phyloP scores from a whole-genome alignment of 1,140 invertebrate genomes.

The Uloborus diversus region DNA sequence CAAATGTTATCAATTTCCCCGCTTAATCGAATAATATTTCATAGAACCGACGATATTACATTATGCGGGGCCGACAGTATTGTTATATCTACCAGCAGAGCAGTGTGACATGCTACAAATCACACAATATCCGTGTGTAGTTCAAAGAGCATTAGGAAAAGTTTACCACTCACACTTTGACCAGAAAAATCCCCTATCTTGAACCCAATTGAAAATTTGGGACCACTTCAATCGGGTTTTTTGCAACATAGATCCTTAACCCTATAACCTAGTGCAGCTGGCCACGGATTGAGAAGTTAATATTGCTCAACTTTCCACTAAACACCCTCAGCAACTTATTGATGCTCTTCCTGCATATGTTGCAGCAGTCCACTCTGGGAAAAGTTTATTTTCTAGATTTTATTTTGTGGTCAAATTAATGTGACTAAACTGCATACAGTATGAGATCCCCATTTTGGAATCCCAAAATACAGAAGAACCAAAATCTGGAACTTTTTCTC shows the following conservation, averaged over 20 bases:
- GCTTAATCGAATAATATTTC: too few species aligned
- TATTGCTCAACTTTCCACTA: slow-evolving; percentile 2
- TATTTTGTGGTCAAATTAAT: slow-evolving; percentile 5
- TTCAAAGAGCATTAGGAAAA: slow-evolving; percentile 2
- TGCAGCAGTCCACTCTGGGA: not conserved
- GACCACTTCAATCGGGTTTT: slow-evolving; percentile 2
- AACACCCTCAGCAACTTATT: slow-evolving; percentile 2
- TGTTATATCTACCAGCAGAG: slow-evolving; percentile 1
- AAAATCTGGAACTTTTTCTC: too few species aligned
- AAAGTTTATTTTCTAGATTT: too few species aligned
- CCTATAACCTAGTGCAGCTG: not conserved
- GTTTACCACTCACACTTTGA: not conserved
- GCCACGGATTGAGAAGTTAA: not conserved
- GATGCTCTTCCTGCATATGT: not conserved
- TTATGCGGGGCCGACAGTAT: too few species aligned
- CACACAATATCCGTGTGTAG: not conserved
- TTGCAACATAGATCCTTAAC: slow-evolving; percentile 2
- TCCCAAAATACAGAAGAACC: too few species aligned
- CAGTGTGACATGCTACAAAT: not conserved
- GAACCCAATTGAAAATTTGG: not conserved
- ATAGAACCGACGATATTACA: too few species aligned
- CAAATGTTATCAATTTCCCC: too few species aligned
- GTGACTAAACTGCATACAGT: slow-evolving; percentile 3
- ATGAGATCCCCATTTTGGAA: too few species aligned
- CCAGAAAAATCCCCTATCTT: not conserved